Conservation (phyloP, 2,888 invertebrate species). For the Empis stercorea region DNA sequence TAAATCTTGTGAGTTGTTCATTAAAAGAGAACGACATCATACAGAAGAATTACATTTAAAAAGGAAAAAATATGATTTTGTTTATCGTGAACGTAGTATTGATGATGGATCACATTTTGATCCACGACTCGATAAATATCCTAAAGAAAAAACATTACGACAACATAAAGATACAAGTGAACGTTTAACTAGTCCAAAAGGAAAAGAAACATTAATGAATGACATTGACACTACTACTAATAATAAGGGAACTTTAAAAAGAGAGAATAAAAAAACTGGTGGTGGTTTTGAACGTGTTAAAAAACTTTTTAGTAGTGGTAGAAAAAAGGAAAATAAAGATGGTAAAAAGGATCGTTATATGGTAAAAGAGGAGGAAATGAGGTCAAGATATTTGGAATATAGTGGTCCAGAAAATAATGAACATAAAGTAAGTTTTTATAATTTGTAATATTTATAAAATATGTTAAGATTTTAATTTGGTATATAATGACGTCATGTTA, state of each 20-base stretch:
- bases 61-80: constrained; percentile 41
- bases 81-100: constrained; percentile 45
- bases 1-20: constrained; percentile 51
- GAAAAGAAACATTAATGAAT: too few relatives aligned
- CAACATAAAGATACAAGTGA: constrained; percentile 18
- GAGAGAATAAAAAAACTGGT: constrained; percentile 20
- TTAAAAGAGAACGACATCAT: constrained; percentile 61
- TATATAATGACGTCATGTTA: too few relatives aligned
- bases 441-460: too few relatives aligned
- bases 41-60: constrained; percentile 44
- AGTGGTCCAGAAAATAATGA: constrained; percentile 13
- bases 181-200: not conserved
- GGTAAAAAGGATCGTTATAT: constrained; percentile 30
- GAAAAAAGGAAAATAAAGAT: constrained; percentile 21
- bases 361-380: constrained; percentile 43
- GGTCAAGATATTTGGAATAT: constrained; percentile 47
- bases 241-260: constrained; percentile 6
- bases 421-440: not conserved
- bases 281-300: constrained; percentile 65
- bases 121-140: constrained; percentile 47
- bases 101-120: constrained; percentile 56
- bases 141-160: constrained; percentile 34
- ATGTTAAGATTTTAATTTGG: too few relatives aligned
- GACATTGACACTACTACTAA: not conserved
- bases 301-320: constrained; percentile 57